Evolutionary conservation across 2,888 invertebrate species (phyloP), one percentile per base, ranked within the genome.

Genomic region (Lasioglossum morio): DNA sequence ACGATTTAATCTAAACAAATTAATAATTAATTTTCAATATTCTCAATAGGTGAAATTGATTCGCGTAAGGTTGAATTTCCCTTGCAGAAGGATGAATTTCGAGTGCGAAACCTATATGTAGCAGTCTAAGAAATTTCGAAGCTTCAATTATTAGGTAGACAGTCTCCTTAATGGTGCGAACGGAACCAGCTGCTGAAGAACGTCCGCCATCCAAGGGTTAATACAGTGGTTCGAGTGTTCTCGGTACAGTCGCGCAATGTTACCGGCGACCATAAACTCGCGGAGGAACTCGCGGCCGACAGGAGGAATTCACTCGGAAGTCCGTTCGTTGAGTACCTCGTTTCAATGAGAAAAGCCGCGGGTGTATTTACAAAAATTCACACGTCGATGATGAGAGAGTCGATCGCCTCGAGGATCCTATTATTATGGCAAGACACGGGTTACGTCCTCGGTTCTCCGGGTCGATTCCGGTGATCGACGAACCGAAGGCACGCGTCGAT

Each of bases 381-480:
- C 87, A 82, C 72, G 53, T 27, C 60, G 73, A 34, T 53, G n/a
- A 57, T 60, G 34, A 27, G 14, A 63, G 63, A 34, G 30, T 66
- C 63, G 63, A 66, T 43, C 66, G 46, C 43, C 23, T 69, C 73
- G 40, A 63, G 60, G 34, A 81, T 81, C 53, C 74, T 77, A 66
- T 84, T 30, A 75, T 82, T 87, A 87, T 87, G 87, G 87, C 87
- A 87, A 87, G 87, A 87, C 60, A 86, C 53, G 27, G 70, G 77
- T 77, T 43, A 75, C 79, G 23, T 30, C 34, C 34, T 40, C 40
- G 34, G 43, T 46, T 69, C 74, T 46, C 34, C 66, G 23, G 69
- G 37, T 30, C 77, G 16, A 57, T 69, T 30, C 16, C 10, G 43
- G 1, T 23, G 12, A 30, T 57, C 70, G 60, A 40, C 66, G 79